Conservation (phyloP, 2,888 invertebrate genomes). For the Gastracanthus pulcherrimus region DNA sequence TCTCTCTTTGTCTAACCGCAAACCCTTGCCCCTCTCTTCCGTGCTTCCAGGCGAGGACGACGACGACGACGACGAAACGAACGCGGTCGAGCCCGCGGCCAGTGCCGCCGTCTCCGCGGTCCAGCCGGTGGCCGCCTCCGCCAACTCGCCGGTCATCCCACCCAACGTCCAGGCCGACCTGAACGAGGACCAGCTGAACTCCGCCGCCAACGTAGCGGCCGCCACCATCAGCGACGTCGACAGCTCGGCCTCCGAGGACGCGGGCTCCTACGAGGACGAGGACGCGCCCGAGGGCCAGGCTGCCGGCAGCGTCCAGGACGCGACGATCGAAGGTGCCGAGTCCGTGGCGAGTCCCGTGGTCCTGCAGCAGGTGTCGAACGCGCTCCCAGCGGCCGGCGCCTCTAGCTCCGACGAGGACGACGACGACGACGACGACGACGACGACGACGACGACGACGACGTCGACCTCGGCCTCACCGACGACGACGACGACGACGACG, state of each 20-base stretch:
- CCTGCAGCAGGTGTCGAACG: constrained; percentile 64
- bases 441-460: constrained; percentile 76
- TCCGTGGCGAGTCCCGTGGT: constrained; percentile 66
- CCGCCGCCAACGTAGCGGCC: constrained; percentile 65
- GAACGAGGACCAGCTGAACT: constrained; percentile 74
- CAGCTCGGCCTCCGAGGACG: constrained; percentile 70
- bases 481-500: constrained; percentile 72
- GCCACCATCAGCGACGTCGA: constrained; percentile 71
- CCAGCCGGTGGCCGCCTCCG: constrained; percentile 70
- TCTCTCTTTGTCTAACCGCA: too few species aligned
- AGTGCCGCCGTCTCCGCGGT: constrained; percentile 76
- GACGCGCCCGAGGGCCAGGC: constrained; percentile 73
- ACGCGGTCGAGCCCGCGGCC: constrained; percentile 71
- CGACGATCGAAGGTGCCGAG: constrained; percentile 75
- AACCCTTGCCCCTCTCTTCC: too few species aligned
- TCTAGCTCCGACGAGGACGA: constrained; percentile 71
- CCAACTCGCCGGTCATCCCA: constrained; percentile 65
- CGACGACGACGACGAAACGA: constrained; percentile 79
- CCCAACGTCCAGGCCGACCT: constrained; percentile 70
- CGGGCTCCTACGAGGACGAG: constrained; percentile 75
- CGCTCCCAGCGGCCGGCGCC: constrained; percentile 65
- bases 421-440: constrained; percentile 75
- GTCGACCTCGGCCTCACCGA: too few species aligned
- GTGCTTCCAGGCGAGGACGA: constrained; percentile 79
- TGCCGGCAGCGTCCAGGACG: constrained; percentile 73